Evolutionary conservation across 1,140 invertebrate species (phyloP), one percentile per base, ranked within the genome.

Genomic region (Bombus cullumanus): DNA sequence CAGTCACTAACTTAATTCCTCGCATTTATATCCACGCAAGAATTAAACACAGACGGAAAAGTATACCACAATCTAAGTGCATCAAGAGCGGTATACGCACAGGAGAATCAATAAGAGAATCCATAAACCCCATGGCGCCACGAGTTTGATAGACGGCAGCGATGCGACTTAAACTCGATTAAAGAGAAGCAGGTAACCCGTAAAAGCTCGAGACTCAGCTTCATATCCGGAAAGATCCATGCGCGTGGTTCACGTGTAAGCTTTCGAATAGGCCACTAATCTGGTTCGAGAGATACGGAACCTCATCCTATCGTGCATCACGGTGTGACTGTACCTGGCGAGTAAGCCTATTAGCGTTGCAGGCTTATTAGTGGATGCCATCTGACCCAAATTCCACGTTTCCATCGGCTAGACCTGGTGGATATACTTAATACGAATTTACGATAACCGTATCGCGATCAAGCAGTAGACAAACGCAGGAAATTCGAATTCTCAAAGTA

Each of bases 341-440:
- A 88, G 81, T 92, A 92, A 92, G 91, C 91, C 88, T 92, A 92
- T 92, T 92, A 92, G 64, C 62, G 81, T 62, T 74, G 47, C 72
- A 64, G 69, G 68, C 76, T 89, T 91, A 89, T 91, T 91, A 90
- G 88, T 82, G 85, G 88, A 89, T 85, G 87, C 71, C 81, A 88
- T 88, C 89, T 91, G 89, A 92, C 88, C 91, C 73, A 71, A 77
- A 91, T 91, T 82, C 81, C 77, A 39, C 34, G 59, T 79, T 85
- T 75, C 77, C 77, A 86, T 86, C 80, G 81, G 43, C 41, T 66
- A 86, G 64, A 62, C 59, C 59, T 72, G 73, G 59, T 47, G 69
- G 68, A 74, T 68, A 81, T 53, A 81, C 84, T 88, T 92, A 91
- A 92, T 89, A 77, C 77, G 77, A 92, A 92, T 92, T 92, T 92